Base-by-base conservation (phyloP, 2,888 invertebrate species). In the Volucella inflata region DNA sequence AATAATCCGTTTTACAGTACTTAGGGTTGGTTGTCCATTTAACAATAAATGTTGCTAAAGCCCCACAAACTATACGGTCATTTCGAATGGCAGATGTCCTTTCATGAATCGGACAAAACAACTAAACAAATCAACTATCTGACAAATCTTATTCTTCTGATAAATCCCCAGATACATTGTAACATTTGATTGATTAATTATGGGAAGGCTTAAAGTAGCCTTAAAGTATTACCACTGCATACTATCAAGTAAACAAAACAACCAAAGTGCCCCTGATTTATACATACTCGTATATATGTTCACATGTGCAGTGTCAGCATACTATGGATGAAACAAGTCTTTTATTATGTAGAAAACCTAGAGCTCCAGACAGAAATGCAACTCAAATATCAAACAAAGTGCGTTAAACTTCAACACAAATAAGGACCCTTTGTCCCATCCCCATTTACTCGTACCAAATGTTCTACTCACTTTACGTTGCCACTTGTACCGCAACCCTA, bases 321-420 rank as follows among this genome's bases (percentile, higher is more conserved):
- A 6, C 4, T 17, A 30, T 51, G 57, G n/a, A 16, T 36, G 14
- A 53, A 67, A 17, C 14, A 44, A 11, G 48, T 65, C 30, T 62
- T 62, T 78, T 71, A 62, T 70, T 71, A 30, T 68, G 44, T 44
- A 67, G 9, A 46, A 59, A 68, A 62, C 44, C 36, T 14, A 46
- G 14, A 42, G 55, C 55, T 30, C 50, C 55, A 79, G 84, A 84
- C 84, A 65, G 44, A 75, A 70, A 42, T 75, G 55, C 46, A 76
- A 60, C 67, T 65, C 68, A 65, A 84, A 80, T 84, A 71, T 67
- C 80, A 48, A 64, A 60, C 84, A 75, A 80, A 84, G 84, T 84
- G 84, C 84, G 84, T 80, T 84, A 84, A 84, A 84, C 84, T 80
- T 67, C 55, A 65, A 17, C 53, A 71, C 80, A 84, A 80, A 84